Base-by-base conservation (phyloP, 2,888 invertebrate species). In the Alloplasta piceator region DNA sequence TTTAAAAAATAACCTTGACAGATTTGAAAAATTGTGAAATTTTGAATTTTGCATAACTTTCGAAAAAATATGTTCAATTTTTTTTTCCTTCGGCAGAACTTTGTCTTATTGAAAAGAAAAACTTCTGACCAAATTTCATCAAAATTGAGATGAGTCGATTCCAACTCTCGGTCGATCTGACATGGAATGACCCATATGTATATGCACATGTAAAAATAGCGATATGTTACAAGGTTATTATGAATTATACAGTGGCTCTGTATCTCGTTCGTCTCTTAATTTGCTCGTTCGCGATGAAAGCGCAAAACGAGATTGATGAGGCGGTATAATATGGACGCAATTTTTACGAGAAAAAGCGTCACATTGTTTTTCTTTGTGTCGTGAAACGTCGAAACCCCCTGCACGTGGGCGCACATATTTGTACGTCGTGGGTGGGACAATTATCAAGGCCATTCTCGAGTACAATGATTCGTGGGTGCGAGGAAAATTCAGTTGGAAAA, bases 141-240 rank as follows among this genome's bases (percentile, higher is more conserved):
- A n/a, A n/a, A n/a, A n/a, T n/a, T n/a, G n/a, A n/a, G n/a, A n/a
- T n/a, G n/a, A n/a, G n/a, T n/a, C n/a, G n/a, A n/a, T n/a, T n/a
- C n/a, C n/a, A n/a, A n/a, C n/a, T n/a, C n/a, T n/a, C n/a, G n/a
- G n/a, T n/a, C n/a, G n/a, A n/a, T n/a, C n/a, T n/a, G n/a, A n/a
- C n/a, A n/a, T n/a, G n/a, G n/a, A n/a, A n/a, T n/a, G n/a, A n/a
- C n/a, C n/a, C n/a, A 76, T 46, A 12, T 41, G 43, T 60, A 61
- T 66, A 3, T 26, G 26, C 7, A 38, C 56, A 64, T 56, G 61
- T 73, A 73, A 55, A 52, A 82, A 85, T 83, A 79, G 86, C 80
- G 68, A 88, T 87, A 83, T 83, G 87, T 88, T 88, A 88, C 88
- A 87, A 87, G 87, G 88, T 82, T 85, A 26, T 26, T 74, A 68